Conservation (phyloP, 2,113 vertebrate genomes). For the Plectropomus leopardus region DNA sequence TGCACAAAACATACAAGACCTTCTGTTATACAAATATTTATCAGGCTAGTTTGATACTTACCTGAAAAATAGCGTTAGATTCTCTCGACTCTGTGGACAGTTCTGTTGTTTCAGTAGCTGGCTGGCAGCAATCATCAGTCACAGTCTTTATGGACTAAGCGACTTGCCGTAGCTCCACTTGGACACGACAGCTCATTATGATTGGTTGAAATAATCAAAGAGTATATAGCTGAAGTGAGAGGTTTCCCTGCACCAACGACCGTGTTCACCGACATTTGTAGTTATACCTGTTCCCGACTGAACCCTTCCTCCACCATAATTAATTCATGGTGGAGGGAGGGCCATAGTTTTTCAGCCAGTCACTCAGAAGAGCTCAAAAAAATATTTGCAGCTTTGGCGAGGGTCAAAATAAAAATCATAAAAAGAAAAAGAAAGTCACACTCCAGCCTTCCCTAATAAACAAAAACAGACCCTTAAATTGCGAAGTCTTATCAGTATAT, state of each 20-base stretch:
- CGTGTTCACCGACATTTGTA: background rate
- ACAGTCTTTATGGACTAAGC: background rate
- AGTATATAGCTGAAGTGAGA: constrained; percentile 8
- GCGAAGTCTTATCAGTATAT: background rate
- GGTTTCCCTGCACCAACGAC: rapidly evolving
- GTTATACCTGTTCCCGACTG: background rate
- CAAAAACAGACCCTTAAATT: no score
- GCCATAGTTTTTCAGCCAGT: no score
- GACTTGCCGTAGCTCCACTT: constrained; percentile 76
- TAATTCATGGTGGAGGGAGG: no score
- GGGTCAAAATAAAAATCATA: no score
- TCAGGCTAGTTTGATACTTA: background rate
- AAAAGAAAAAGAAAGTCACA: no score
- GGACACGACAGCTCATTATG: constrained; percentile 85
- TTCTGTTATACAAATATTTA: rapidly evolving
- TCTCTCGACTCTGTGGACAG: constrained; percentile 4
- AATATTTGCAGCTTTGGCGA: no score
- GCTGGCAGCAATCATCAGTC: background rate
- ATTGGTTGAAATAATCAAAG: constrained; percentile 71
- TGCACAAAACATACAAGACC: rapidly evolving
- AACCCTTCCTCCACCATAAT: no score
- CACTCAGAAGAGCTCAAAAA: no score
- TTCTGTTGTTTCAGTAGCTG: constrained; percentile 4
- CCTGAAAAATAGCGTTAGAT: background rate
- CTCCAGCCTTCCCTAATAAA: no score